Percentiles rank a stretch among this genome's conserved stretches.
These are phyloP conservation scores for Epizoanthus ramosus DNA, from an alignment of 92 coral and sea anemone genomes.

Conservation along the genomic window DNA sequence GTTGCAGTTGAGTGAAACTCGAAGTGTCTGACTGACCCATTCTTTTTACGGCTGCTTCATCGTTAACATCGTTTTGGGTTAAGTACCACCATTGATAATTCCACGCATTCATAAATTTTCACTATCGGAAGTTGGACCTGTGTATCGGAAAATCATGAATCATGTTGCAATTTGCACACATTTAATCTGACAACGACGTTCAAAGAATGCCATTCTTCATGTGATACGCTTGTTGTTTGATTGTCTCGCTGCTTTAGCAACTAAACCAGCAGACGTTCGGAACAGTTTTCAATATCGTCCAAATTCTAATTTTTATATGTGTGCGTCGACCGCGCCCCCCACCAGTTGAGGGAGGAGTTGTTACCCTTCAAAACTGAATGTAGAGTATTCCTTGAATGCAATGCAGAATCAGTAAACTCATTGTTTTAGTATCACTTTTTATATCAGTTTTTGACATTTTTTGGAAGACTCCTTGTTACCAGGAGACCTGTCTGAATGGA, in stretches of 20 bases:
- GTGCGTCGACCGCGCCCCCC: constrained; percentile 8
- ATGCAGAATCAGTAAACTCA: neutral
- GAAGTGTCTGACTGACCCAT: neutral
- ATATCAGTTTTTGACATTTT: neutral
- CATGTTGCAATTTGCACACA: neutral
- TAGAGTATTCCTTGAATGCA: neutral
- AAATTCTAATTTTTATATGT: too few species aligned
- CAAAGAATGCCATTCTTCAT: neutral
- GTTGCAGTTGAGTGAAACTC: neutral
- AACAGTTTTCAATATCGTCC: too few species aligned
- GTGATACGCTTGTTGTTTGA: neutral
- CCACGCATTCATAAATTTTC: constrained; percentile 1
- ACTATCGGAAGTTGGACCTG: neutral
- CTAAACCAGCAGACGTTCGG: neutral
- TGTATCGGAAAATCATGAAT: neutral
- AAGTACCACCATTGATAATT: neutral
- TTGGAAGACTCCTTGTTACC: neutral
- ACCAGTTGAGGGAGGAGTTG: neutral
- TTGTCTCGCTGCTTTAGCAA: neutral
- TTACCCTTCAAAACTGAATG: neutral
- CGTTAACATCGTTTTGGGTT: neutral
- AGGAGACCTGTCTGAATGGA: constrained; percentile 2
- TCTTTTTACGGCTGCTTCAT: too few species aligned
- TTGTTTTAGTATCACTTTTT: neutral
- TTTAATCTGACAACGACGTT: neutral